Conservation (phyloP, 2,888 invertebrate species). For the Steinernema carpocapsae region DNA sequence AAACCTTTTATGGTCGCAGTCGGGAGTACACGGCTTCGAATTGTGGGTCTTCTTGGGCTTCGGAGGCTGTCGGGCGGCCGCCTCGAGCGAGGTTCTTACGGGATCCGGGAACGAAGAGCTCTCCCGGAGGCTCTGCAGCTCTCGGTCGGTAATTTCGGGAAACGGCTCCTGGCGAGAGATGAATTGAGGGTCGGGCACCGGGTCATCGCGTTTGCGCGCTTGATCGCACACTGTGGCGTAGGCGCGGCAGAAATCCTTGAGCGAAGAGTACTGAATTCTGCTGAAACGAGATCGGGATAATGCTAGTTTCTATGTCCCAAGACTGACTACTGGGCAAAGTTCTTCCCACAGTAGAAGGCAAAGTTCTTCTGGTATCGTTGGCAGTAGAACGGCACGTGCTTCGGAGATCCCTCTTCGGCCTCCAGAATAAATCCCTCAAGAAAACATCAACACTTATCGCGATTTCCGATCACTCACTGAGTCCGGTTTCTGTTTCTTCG, state of each 20-base stretch:
- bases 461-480: background rate
- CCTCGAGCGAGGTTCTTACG: conserved; percentile 50
- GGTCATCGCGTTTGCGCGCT: background rate
- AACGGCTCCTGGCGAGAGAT: conserved; percentile 25
- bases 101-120: conserved; percentile 26
- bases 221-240: conserved; percentile 10
- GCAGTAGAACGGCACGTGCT: conserved; percentile 49
- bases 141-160: conserved; percentile 14
- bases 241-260: conserved; percentile 12
- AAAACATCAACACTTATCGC: background rate
- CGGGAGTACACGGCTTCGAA: conserved; percentile 57
- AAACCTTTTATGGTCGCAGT: conserved; percentile 55
- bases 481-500: background rate
- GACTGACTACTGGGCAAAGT: conserved; percentile 37
- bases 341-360: conserved; percentile 55
- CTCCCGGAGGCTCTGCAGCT: conserved; percentile 3
- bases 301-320: no score
- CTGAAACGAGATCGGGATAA: no score
- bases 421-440: conserved; percentile 22
- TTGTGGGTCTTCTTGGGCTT: conserved; percentile 50
- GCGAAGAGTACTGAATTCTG: background rate
- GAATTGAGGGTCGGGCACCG: background rate
- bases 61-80: conserved; percentile 49
- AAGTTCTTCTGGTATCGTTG: conserved; percentile 55
- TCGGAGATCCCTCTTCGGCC: conserved; percentile 33